Evolutionary conservation across 1,140 invertebrate species (phyloP).

Genomic region (Glossosoma conforme): DNA sequence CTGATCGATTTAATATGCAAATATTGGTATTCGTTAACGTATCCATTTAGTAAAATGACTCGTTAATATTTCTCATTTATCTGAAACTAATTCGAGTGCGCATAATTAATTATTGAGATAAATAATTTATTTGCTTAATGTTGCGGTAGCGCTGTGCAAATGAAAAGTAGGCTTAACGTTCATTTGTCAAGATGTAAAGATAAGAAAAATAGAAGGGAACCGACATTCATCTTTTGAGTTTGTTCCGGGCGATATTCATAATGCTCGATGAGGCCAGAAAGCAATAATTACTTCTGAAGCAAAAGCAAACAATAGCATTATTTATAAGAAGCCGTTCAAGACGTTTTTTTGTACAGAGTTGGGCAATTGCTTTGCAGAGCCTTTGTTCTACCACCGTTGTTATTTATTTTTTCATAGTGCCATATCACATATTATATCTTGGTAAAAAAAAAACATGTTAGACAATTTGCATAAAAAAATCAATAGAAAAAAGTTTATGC

Average conservation of each 20-base stretch:
- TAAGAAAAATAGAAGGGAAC: conserved; percentile 25
- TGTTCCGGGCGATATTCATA: conserved; percentile 7
- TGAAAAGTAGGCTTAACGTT: conserved; percentile 24
- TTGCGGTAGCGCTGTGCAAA: conserved; percentile 25
- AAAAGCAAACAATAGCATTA: conserved; percentile 8
- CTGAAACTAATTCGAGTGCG: not conserved
- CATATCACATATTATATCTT: no score
- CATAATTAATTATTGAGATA: conserved; percentile 10
- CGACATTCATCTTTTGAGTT: conserved; percentile 20
- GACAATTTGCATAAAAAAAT: no score
- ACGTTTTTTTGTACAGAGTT: no score
- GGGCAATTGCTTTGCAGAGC: no score
- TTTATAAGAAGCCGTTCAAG: no score
- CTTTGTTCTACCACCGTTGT: no score
- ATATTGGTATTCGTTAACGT: no score
- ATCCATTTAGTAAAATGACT: no score
- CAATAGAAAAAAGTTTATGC: no score
- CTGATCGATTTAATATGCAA: no score
- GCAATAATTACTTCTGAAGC: conserved; percentile 2
- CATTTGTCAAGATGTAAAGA: conserved; percentile 29
- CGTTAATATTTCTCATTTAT: not conserved
- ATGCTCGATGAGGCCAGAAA: conserved; percentile 1
- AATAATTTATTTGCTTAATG: conserved; percentile 6
- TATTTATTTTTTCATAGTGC: no score
- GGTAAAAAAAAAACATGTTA: no score